Evolutionary conservation across 1,140 invertebrate genomes (phyloP).

Genomic region (Brevipalpus yothersi): DNA sequence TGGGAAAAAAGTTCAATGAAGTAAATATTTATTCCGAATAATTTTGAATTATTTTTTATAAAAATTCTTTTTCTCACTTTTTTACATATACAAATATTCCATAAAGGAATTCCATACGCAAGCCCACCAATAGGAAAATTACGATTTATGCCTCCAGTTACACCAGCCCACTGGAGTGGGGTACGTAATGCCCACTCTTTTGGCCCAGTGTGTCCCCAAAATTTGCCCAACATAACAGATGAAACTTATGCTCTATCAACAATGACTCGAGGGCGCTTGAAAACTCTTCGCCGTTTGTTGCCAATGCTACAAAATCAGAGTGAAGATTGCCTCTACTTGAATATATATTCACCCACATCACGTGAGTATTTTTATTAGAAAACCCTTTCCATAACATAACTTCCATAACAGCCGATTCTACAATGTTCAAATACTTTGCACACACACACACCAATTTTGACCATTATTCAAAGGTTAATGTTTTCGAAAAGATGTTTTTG

Average conservation of each 20-base stretch:
- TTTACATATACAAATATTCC: not conserved
- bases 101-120: slow-evolving; percentile 51
- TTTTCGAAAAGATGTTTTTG: no score
- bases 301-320: slow-evolving; percentile 34
- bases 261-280: not conserved
- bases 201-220: slow-evolving; percentile 61
- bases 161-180: slow-evolving; percentile 58
- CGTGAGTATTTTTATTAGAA: not conserved
- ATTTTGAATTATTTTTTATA: not conserved
- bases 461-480: no score
- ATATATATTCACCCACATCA: slow-evolving; percentile 52
- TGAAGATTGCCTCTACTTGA: slow-evolving; percentile 78
- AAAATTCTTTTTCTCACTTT: slow-evolving; percentile 19
- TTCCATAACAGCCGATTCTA: no score
- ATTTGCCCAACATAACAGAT: slow-evolving; percentile 33
- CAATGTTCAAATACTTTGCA: no score
- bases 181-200: slow-evolving; percentile 51
- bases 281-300: not conserved
- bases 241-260: slow-evolving; percentile 37
- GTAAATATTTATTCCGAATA: not conserved
- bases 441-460: no score
- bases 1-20: not conserved
- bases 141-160: slow-evolving; percentile 33
- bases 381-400: no score
- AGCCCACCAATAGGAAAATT: slow-evolving; percentile 41